These are phyloP conservation scores for Pocillopora verrucosa DNA, from an alignment of 64 coral and sea anemone genomes.

Conservation along the genomic window DNA sequence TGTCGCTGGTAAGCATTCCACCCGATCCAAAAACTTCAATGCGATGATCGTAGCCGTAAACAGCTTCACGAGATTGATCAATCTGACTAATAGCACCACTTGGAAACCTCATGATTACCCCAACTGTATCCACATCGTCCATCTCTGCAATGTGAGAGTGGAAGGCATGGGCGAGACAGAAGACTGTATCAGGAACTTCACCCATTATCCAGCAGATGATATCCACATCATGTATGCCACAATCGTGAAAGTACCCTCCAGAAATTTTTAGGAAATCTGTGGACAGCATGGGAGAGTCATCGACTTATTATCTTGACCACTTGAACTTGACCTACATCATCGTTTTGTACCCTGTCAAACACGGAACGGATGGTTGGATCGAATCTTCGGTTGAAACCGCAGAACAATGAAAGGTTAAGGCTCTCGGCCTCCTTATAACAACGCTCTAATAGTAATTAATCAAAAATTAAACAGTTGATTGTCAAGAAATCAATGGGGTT, in stretches of 20 bases:
- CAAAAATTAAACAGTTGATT: neutral
- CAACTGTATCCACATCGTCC: conserved; percentile 80
- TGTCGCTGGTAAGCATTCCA: conserved; percentile 79
- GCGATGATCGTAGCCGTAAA: conserved; percentile 84
- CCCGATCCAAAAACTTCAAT: conserved; percentile 91
- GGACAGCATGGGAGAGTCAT: conserved; percentile 55
- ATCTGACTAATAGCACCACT: conserved; percentile 75
- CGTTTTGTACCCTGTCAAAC: conserved; percentile 21
- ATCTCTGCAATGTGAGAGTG: conserved; percentile 46
- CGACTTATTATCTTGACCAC: conserved; percentile 83
- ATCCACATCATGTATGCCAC: conserved; percentile 86
- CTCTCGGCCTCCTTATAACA: conserved; percentile 74
- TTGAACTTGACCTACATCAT: conserved; percentile 66
- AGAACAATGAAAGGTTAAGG: conserved; percentile 48
- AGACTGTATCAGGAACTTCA: conserved; percentile 66
- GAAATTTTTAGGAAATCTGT: conserved; percentile 75
- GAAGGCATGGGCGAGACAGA: conserved; percentile 75
- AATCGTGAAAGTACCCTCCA: conserved; percentile 82
- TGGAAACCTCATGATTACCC: conserved; percentile 83
- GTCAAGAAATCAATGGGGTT: neutral
- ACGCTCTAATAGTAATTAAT: conserved; percentile 20
- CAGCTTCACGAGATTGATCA: conserved; percentile 66
- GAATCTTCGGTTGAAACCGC: conserved; percentile 89
- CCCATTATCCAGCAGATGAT: conserved; percentile 66
- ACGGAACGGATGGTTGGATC: conserved; percentile 58